Evolutionary conservation across 2,113 vertebrate species (phyloP).

Genomic region (Chinchilla lanigera): DNA sequence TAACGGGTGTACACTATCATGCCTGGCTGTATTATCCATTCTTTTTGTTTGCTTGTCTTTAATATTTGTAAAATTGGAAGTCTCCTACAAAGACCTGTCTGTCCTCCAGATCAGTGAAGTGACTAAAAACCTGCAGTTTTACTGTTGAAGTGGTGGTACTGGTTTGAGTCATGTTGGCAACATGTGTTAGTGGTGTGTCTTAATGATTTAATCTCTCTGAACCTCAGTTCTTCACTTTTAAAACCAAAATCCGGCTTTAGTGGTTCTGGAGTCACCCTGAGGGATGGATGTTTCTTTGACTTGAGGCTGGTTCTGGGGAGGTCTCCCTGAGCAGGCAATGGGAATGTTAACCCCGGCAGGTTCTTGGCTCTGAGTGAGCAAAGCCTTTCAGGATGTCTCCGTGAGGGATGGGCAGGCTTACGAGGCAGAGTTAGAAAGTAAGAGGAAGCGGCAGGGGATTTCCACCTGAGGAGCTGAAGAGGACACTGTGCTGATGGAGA

Average conservation of each 20-base stretch:
- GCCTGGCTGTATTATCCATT: background rate
- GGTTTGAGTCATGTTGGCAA: background rate
- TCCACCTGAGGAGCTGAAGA: background rate
- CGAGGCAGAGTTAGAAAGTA: background rate
- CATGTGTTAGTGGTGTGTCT: background rate
- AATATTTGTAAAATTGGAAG: background rate
- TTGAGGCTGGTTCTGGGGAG: background rate
- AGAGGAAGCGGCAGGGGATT: background rate
- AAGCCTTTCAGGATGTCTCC: background rate
- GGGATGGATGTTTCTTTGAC: background rate
- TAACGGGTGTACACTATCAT: background rate
- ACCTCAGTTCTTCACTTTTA: background rate
- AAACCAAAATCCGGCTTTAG: background rate
- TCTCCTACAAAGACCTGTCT: background rate
- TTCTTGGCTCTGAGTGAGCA: background rate
- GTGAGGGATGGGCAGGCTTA: background rate
- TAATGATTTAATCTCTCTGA: constrained; percentile 14
- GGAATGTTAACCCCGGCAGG: background rate
- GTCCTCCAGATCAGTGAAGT: background rate
- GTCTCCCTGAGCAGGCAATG: background rate
- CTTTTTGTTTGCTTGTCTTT: background rate
- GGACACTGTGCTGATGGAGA: background rate
- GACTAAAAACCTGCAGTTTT: background rate
- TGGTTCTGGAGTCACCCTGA: background rate
- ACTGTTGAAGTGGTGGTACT: background rate